phyloP scores from a whole-genome alignment of 2,113 vertebrate genomes.

The Pedetes capensis region DNA sequence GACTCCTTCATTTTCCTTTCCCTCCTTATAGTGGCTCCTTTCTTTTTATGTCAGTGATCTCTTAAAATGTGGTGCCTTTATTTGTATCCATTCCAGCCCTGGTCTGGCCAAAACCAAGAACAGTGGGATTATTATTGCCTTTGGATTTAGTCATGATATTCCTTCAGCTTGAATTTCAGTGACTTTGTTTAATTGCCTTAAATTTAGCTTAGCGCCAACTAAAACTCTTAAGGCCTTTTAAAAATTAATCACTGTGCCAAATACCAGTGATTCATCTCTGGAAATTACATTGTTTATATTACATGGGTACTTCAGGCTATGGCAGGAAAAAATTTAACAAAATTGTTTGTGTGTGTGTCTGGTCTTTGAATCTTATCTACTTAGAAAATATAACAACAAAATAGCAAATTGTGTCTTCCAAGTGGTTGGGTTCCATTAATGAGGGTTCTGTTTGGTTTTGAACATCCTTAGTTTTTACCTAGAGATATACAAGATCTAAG shows the following conservation, averaged over 20 bases:
- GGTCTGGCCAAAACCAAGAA: background rate
- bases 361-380: background rate
- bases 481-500: background rate
- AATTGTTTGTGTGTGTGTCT: background rate
- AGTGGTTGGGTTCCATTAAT: background rate
- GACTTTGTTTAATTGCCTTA: slow-evolving; percentile 16
- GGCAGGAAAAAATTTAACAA: background rate
- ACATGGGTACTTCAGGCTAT: background rate
- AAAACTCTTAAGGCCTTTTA: slow-evolving; percentile 8
- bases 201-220: background rate
- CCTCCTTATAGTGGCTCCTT: background rate
- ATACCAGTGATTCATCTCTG: background rate
- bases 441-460: background rate
- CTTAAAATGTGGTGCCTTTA: background rate
- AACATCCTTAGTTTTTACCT: background rate
- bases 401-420: background rate
- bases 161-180: slow-evolving; percentile 38
- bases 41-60: background rate
- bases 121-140: background rate
- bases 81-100: background rate
- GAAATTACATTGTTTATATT: background rate
- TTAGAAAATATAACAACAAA: background rate
- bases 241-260: background rate
- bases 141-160: background rate
- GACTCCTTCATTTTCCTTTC: background rate